phyloP scores from a whole-genome alignment of 1,140 invertebrate genomes.

The Thaumetopoea pityocampa region DNA sequence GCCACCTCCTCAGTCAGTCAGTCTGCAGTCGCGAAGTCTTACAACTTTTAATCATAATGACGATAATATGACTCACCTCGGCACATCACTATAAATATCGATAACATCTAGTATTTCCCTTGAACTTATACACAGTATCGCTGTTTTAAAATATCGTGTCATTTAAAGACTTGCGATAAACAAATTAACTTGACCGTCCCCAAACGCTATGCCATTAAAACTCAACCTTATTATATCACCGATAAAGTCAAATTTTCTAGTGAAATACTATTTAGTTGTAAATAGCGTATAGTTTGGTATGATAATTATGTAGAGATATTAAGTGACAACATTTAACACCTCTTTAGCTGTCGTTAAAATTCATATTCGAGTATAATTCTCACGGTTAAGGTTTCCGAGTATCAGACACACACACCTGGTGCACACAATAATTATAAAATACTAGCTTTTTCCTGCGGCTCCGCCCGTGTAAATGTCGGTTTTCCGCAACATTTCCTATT shows the following conservation, averaged over 20 bases:
- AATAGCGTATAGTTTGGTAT: background rate
- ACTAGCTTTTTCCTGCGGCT: too few relatives aligned
- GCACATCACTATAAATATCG: slow-evolving; percentile 10
- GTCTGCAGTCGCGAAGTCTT: slow-evolving; percentile 8
- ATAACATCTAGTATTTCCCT: slow-evolving; percentile 19
- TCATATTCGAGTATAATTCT: slow-evolving; percentile 15
- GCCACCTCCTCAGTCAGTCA: background rate
- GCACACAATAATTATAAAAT: too few relatives aligned
- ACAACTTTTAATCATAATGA: slow-evolving; percentile 7
- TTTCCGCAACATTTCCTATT: too few relatives aligned
- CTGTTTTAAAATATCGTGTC: slow-evolving; percentile 15
- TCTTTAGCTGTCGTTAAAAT: slow-evolving; percentile 19
- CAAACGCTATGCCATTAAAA: background rate
- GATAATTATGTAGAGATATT: slow-evolving; percentile 13
- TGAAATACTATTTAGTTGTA: background rate
- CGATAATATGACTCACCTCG: slow-evolving; percentile 8
- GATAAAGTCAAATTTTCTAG: slow-evolving; percentile 1
- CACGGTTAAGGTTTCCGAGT: slow-evolving; percentile 14
- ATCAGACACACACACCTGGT: slow-evolving; percentile 9
- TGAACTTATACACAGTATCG: slow-evolving; percentile 17
- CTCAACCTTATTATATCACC: background rate
- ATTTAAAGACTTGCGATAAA: slow-evolving; percentile 12
- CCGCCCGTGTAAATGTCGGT: too few relatives aligned
- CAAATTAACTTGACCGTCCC: background rate
- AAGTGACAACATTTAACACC: slow-evolving; percentile 19